Conservation (phyloP, 2,797 vertebrate genomes). For the Hemibagrus guttatus region DNA sequence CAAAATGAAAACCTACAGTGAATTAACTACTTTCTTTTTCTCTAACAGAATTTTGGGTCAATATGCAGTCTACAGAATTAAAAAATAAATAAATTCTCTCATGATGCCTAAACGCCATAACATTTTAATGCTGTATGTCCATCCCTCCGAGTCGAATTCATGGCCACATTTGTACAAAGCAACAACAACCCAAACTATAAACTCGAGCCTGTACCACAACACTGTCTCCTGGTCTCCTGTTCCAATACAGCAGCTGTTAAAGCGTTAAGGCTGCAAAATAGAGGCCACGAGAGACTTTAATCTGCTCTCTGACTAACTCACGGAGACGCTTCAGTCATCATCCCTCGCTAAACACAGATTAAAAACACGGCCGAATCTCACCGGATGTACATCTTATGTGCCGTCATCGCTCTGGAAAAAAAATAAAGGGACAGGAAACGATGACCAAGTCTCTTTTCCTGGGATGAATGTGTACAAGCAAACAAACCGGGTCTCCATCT, state of each 20-base stretch:
- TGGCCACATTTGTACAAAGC: background rate
- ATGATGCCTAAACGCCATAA: background rate
- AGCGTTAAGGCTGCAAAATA: constrained; percentile 30
- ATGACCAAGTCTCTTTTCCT: constrained; percentile 18
- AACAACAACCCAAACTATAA: background rate
- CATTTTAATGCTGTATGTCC: too few relatives aligned
- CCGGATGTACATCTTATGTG: constrained; percentile 33
- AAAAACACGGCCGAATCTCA: constrained; percentile 37
- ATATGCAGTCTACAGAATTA: background rate
- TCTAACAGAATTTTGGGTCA: background rate
- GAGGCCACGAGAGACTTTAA: constrained; percentile 45
- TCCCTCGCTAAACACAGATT: constrained; percentile 44
- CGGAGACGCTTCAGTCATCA: constrained; percentile 37
- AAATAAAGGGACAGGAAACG: constrained; percentile 9
- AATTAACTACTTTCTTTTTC: background rate
- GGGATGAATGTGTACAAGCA: constrained; percentile 9
- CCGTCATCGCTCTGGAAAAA: background rate
- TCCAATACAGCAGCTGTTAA: constrained; percentile 36
- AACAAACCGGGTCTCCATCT: background rate
- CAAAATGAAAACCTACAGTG: background rate
- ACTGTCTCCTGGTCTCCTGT: background rate
- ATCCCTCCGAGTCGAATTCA: too few relatives aligned
- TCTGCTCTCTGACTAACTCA: constrained; percentile 43
- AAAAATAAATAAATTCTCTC: background rate
- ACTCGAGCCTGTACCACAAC: background rate